Conservation (phyloP, 2,888 invertebrate genomes). For the Melinaea marsaeus region DNA sequence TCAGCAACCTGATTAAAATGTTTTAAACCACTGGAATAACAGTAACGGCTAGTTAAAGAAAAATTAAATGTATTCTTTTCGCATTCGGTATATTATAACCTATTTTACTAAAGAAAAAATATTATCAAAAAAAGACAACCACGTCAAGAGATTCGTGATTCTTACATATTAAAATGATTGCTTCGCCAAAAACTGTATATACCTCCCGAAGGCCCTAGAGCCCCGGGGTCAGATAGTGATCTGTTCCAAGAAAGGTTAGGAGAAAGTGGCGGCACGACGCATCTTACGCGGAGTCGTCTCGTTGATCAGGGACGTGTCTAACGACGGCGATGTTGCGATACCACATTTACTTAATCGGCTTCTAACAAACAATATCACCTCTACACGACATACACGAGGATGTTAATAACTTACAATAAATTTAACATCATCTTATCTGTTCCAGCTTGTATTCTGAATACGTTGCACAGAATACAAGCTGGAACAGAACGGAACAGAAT, state of each 20-base stretch:
- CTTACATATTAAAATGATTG: not conserved
- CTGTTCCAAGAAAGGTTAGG: constrained; percentile 61
- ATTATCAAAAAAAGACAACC: too few species aligned
- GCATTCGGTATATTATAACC: too few species aligned
- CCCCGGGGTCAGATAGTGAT: constrained; percentile 54
- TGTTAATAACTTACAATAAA: too few species aligned
- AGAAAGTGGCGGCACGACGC: constrained; percentile 59
- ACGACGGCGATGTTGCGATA: constrained; percentile 15
- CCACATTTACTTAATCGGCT: constrained; percentile 9
- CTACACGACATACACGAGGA: not conserved
- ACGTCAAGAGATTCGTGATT: too few species aligned
- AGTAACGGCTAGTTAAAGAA: too few species aligned
- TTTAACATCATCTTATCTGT: not conserved
- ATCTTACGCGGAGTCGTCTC: constrained; percentile 43
- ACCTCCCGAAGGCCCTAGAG: constrained; percentile 31
- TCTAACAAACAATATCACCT: constrained; percentile 2
- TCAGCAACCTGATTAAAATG: too few species aligned
- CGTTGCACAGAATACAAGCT: too few species aligned
- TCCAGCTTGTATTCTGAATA: not conserved
- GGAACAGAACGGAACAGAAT: too few species aligned
- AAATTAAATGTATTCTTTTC: too few species aligned
- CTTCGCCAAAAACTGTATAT: constrained; percentile 3
- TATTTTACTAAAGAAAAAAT: too few species aligned
- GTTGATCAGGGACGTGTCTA: constrained; percentile 26
- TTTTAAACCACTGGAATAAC: too few species aligned